These are phyloP conservation scores for Phalacrocorax brasilianus DNA, from an alignment of 2,113 vertebrate genomes.

Conservation along the genomic window DNA sequence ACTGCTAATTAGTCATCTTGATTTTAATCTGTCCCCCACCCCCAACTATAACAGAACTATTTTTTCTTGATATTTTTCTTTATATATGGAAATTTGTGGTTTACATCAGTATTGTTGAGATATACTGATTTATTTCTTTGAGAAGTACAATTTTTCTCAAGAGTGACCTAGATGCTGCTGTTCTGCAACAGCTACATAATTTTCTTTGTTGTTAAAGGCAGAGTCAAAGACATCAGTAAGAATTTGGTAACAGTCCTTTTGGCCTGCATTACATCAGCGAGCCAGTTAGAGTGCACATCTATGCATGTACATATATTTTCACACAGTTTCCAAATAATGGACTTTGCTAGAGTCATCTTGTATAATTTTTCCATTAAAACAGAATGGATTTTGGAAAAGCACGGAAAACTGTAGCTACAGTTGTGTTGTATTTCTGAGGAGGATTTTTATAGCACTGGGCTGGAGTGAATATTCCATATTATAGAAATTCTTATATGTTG, in stretches of 20 bases:
- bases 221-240: neutral
- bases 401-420: neutral
- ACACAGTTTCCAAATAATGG: neutral
- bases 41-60: neutral
- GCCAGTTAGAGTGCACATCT: neutral
- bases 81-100: neutral
- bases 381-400: neutral
- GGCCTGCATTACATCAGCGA: neutral
- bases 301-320: neutral
- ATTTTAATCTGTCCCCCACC: neutral
- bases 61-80: neutral
- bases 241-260: neutral
- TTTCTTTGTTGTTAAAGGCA: neutral
- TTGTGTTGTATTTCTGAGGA: neutral
- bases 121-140: neutral
- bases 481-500: neutral
- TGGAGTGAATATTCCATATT: neutral
- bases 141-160: neutral
- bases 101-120: neutral
- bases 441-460: neutral
- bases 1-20: neutral
- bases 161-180: neutral
- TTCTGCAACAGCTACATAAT: neutral
- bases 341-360: neutral
- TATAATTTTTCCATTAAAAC: neutral